Base-by-base conservation (phyloP, 2,797 vertebrate genomes). In the Tauraco hartlaubi region DNA sequence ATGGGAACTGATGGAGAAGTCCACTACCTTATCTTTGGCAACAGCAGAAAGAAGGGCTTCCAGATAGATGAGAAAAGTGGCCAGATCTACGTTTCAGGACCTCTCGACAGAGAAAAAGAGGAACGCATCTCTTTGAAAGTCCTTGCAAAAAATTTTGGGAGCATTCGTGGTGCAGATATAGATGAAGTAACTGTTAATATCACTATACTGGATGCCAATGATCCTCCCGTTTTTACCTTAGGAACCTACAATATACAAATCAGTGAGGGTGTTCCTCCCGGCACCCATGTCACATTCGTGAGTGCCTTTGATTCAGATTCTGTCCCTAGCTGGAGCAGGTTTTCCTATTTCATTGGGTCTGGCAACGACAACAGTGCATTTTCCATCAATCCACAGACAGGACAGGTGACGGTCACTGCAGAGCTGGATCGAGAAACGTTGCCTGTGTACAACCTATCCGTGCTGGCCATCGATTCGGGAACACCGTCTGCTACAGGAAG, bases 271-370 rank as follows among this genome's bases (percentile, higher is more conserved):
- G 99, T 99, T 21, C 98, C 99, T 12, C 96, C 98, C 4, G 99
- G 99, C 18, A 99, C 99, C 29, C 99, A 99, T 1, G 99, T 99
- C 81, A 99, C 99, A 0, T 99, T 99, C 4, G 99, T 99, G 88
- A 99, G 99, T 80, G 99, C 99, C 41, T 99, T 99, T 78, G 99
- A 99, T 96, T 99, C 99, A 1, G 99, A 99, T 90, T 99, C 99
- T 9, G 99, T 99, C 62, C 99, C 99, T 35, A 99, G 99, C 97
- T 99, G 99, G 99, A 99, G 99, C 98, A 98, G 99, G 73, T 99
- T 99, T 95, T 99, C 99, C 17, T 99, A 99, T 96, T 99, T 98
- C 74, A 98, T 99, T 15, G 98, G 98, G 56, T 97, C 98, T 37
- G 98, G 99, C 69, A 98, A 99, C 7, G 97, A 99, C 92, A 99